phyloP scores from a whole-genome alignment of 1,140 invertebrate genomes.

The Zaprionus lachaisei region DNA sequence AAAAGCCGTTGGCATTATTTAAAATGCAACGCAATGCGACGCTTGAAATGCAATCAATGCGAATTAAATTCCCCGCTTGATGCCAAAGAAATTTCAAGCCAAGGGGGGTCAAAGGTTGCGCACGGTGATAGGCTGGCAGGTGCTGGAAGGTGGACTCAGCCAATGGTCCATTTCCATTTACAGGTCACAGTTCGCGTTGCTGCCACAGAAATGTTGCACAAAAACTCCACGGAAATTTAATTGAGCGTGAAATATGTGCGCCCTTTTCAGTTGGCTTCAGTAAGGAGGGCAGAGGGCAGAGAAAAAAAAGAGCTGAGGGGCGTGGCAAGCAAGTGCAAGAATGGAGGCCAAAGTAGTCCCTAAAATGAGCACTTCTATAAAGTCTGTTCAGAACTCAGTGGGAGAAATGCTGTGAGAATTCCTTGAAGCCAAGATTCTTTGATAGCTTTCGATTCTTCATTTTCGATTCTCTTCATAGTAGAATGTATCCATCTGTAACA shows the following conservation, averaged over 20 bases:
- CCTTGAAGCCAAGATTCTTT: no score
- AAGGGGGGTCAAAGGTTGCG: background rate
- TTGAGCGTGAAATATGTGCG: slow-evolving; percentile 72
- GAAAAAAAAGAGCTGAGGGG: background rate
- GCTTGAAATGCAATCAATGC: slow-evolving; percentile 80
- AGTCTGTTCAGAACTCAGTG: no score
- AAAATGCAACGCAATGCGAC: slow-evolving; percentile 81
- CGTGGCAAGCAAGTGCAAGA: no score
- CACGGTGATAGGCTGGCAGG: slow-evolving; percentile 4
- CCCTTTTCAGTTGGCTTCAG: slow-evolving; percentile 10
- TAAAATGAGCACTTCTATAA: no score
- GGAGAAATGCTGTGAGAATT: no score
- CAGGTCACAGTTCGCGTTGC: background rate
- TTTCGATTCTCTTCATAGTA: no score
- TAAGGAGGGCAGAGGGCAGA: background rate
- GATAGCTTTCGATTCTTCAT: no score
- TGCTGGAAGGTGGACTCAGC: background rate
- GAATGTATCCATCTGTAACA: no score
- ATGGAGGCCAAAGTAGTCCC: no score
- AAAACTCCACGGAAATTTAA: slow-evolving; percentile 61
- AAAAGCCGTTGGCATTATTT: slow-evolving; percentile 80
- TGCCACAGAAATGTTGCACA: slow-evolving; percentile 73
- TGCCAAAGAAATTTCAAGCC: slow-evolving; percentile 48
- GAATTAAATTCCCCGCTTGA: slow-evolving; percentile 76
- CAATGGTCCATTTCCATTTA: slow-evolving; percentile 5